Evolutionary conservation across 2,113 vertebrate species (phyloP), one percentile per base, ranked within the genome.

Genomic region (Heterotilapia buettikoferi): DNA sequence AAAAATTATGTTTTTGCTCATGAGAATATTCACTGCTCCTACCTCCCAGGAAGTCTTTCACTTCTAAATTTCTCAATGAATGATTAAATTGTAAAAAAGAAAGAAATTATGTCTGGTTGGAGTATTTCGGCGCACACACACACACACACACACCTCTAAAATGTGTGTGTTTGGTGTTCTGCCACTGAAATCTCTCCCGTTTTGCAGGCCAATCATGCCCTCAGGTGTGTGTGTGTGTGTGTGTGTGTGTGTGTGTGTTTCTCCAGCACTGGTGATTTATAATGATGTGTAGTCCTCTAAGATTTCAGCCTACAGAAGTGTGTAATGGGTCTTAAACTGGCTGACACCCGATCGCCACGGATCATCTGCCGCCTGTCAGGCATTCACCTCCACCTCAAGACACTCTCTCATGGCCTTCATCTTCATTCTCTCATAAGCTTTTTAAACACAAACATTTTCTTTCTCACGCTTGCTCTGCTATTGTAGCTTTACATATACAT

Each of bases 241-340:
- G 89, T 82, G 83, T 83, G 76, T 79, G 89, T 29, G 86, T 79
- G 54, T 8, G 84, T 86, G 82, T 89, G 83, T 86, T 78, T 93
- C 52, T 82, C 83, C 59, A 86, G 84, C 54, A 89, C 54, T 24
- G 87, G 66, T 87, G 86, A 95, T 93, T 93, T 94, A 94, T 96
- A 87, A 91, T 83, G 90, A 80, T 92, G 73, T 7, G 29, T 38
- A 59, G 24, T 19, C 81, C 61, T 93, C 86, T 92, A 85, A 84
- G 53, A 87, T 95, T 97, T 95, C 94, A 94, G 80, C 89, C 94
- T 76, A 92, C 93, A 95, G 92, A 94, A 92, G 86, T 94, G 33
- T 82, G 89, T 92, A 93, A 93, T 94, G 96, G 86, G 24, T 78
- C 84, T 93, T 94, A 94, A 94, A 96, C 61, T 26, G 66, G 68